A percentile compares a stretch with the other conserved stretches of the same genome.
phyloP scores from a whole-genome alignment of 1,140 invertebrate species.

The Amphibalanus amphitrite region DNA sequence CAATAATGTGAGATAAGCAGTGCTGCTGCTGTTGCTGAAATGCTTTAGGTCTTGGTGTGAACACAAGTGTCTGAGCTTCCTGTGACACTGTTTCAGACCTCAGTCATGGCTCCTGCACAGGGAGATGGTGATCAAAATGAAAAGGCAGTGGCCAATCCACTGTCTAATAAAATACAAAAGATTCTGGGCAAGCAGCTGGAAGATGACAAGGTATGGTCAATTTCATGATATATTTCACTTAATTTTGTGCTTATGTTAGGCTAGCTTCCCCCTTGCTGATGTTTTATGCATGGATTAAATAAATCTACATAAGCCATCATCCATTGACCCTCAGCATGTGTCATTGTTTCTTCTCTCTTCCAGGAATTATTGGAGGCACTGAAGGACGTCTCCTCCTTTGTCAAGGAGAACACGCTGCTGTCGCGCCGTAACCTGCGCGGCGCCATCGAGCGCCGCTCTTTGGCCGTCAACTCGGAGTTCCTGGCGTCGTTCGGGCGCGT shows the following conservation, averaged over 20 bases:
- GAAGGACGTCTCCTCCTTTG: slow-evolving; percentile 64
- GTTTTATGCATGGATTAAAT: too few relatives aligned
- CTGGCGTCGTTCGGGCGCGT: slow-evolving; percentile 63
- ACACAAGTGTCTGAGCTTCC: too few relatives aligned
- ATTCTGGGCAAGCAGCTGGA: slow-evolving; percentile 58
- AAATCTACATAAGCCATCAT: too few relatives aligned
- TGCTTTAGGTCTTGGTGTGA: too few relatives aligned
- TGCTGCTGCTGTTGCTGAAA: too few relatives aligned
- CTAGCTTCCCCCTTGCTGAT: too few relatives aligned
- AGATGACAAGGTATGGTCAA: slow-evolving; percentile 65
- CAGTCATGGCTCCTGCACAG: not conserved
- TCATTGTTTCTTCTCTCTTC: too few relatives aligned
- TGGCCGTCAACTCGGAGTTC: slow-evolving; percentile 66
- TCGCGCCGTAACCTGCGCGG: slow-evolving; percentile 67
- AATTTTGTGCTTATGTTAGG: too few relatives aligned
- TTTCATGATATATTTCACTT: too few relatives aligned
- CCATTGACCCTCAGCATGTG: too few relatives aligned
- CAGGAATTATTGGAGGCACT: slow-evolving; percentile 45
- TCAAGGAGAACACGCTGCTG: slow-evolving; percentile 69
- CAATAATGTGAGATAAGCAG: too few relatives aligned
- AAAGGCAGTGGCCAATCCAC: slow-evolving; percentile 23
- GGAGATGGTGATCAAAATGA: slow-evolving; percentile 1
- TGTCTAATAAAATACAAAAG: slow-evolving; percentile 48
- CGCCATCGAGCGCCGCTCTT: slow-evolving; percentile 74
- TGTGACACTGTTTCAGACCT: too few relatives aligned